Conservation (phyloP, 1,140 invertebrate genomes). For the Bombus polaris region DNA sequence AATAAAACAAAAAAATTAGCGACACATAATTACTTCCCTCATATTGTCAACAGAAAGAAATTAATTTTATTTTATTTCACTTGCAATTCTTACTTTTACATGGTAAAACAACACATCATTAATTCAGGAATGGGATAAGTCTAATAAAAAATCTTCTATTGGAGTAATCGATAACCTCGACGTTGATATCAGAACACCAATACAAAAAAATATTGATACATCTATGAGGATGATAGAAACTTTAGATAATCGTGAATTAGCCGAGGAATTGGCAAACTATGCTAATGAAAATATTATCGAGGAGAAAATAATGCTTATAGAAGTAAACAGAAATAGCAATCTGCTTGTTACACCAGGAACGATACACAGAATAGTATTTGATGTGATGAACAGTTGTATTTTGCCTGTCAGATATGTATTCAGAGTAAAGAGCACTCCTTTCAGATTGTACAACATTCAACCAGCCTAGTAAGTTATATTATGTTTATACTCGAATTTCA, state of each 20-base stretch:
- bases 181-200: neutral
- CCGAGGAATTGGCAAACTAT: slow-evolving; percentile 22
- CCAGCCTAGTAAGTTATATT: slow-evolving; percentile 48
- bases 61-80: neutral
- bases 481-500: neutral
- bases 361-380: slow-evolving; percentile 66
- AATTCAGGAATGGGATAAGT: slow-evolving; percentile 22
- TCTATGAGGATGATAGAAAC: slow-evolving; percentile 24
- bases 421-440: slow-evolving; percentile 54
- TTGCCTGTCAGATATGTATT: slow-evolving; percentile 60
- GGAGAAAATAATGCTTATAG: slow-evolving; percentile 63
- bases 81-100: neutral
- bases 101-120: neutral
- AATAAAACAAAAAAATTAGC: neutral
- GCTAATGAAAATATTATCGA: slow-evolving; percentile 11
- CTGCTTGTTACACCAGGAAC: slow-evolving; percentile 65
- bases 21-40: neutral
- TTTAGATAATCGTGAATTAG: slow-evolving; percentile 26
- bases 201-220: neutral
- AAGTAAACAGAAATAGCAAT: slow-evolving; percentile 68
- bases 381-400: slow-evolving; percentile 70
- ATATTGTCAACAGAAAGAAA: neutral
- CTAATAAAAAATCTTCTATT: slow-evolving; percentile 28
- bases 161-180: slow-evolving; percentile 31
- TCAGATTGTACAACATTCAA: slow-evolving; percentile 35